Evolutionary conservation across 2,888 invertebrate species (phyloP), one percentile per base, ranked within the genome.

Genomic region (Pherbina coryleti): DNA sequence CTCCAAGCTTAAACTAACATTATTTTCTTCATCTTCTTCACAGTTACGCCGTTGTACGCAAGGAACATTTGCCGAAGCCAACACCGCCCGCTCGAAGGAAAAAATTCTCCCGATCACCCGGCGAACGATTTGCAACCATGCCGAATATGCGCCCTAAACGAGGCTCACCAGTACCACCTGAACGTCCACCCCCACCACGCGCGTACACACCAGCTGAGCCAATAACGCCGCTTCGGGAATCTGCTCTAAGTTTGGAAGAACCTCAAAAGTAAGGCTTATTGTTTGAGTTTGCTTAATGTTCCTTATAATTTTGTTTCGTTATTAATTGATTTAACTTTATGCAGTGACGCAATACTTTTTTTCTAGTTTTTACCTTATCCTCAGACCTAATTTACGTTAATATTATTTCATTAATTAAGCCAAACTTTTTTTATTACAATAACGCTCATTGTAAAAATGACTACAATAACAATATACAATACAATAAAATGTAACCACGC

Each of bases 41-140:
- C 28, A 95, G 95, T 7, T 96, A 96, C 83, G 95, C 96, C 14
- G 92, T 94, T 37, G 94, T 96, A 64, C 95, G 95, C 77, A 95
- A 95, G 89, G 91, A 92, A 64, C 90, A 91, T 11, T 90, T 93
- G 37, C 93, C 93, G 28, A 91, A 93, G 62, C 92, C 93, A 1
- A 91, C 92, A 9, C 92, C 92, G 0, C 93, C 94, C 0, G 91
- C 91, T 44, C 92, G 93, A 84, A 91, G 91, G 28, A 90, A 91
- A 74, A 91, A 92, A 82, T 91, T 92, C 78, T 91, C 91, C 14
- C 91, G 91, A 81, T 92, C 92, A 75, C 91, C 92, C 77, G 88
- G 87, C 2, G 93, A 92, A 82, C 92, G 94, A 88, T 95, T 95
- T 86, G 93, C 93, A 66, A 95, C 95, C 0, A 92, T 94, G 66